Conservation (phyloP, 1,140 invertebrate species). For the Polypedilum pembai region DNA sequence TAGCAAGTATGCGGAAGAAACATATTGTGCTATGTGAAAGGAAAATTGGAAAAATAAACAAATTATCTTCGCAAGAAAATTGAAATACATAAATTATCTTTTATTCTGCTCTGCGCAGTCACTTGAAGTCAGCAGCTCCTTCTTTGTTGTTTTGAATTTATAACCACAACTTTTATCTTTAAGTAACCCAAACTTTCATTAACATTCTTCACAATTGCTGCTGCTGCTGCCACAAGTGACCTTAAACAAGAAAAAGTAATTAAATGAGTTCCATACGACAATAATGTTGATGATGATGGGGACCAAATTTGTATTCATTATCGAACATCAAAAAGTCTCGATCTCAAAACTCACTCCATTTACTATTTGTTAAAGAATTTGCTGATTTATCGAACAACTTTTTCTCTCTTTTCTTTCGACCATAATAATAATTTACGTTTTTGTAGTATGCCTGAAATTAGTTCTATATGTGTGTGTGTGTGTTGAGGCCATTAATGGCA, state of each 20-base stretch:
- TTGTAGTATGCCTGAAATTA: background rate
- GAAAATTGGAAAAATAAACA: constrained; percentile 28
- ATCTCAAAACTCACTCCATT: background rate
- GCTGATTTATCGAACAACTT: constrained; percentile 15
- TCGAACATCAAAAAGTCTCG: constrained; percentile 9
- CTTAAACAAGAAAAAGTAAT: background rate
- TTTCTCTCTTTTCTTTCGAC: background rate
- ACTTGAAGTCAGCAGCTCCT: background rate
- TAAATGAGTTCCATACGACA: background rate
- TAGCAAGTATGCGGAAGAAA: background rate
- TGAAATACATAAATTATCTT: constrained; percentile 29
- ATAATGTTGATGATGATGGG: background rate
- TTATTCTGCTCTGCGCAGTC: background rate
- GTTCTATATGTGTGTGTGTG: background rate
- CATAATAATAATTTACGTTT: constrained; percentile 27
- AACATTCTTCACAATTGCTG: background rate
- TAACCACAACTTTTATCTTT: background rate
- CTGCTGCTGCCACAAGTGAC: background rate
- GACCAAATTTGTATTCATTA: constrained; percentile 25
- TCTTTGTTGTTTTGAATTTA: background rate
- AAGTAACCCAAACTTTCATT: background rate
- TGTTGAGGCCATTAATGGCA: no score
- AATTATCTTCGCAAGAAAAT: constrained; percentile 22
- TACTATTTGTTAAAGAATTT: background rate
- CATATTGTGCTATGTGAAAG: background rate